phyloP scores from a whole-genome alignment of 2,888 invertebrate genomes.

The Geotrupes spiniger region DNA sequence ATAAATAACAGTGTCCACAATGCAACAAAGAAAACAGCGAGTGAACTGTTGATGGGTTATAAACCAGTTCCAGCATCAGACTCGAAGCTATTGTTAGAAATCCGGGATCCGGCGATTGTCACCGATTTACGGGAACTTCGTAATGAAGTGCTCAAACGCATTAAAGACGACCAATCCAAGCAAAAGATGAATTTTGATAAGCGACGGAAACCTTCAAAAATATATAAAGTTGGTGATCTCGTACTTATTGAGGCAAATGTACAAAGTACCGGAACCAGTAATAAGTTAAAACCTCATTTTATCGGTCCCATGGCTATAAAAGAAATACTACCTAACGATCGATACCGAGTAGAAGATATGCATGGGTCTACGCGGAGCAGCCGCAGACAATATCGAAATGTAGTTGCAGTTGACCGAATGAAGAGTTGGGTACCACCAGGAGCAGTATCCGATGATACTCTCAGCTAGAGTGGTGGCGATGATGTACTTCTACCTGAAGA shows the following conservation, averaged over 20 bases:
- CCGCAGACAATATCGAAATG: conserved; percentile 18
- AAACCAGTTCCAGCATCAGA: conserved; percentile 10
- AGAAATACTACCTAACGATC: conserved; percentile 22
- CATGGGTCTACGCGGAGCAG: conserved; percentile 22
- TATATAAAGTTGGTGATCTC: conserved; percentile 14
- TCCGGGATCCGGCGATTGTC: not conserved
- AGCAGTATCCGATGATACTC: no score
- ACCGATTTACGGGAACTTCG: conserved; percentile 2
- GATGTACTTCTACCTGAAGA: no score
- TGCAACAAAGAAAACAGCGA: conserved; percentile 2
- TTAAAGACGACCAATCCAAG: conserved; percentile 3
- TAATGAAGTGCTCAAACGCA: conserved; percentile 10
- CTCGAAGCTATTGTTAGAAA: not conserved
- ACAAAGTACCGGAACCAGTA: conserved; percentile 26
- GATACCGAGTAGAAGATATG: conserved; percentile 31
- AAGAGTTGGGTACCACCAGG: no score
- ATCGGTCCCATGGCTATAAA: conserved; percentile 16
- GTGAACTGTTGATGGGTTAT: conserved; percentile 5
- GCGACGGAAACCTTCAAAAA: conserved; percentile 8
- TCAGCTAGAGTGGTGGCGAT: no score
- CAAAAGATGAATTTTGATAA: conserved; percentile 14
- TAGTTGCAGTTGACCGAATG: no score
- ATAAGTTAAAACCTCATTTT: conserved; percentile 27
- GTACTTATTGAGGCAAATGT: conserved; percentile 23
- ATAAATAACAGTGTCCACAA: conserved; percentile 1